Percentiles rank a stretch among this genome's conserved stretches.
phyloP scores from a whole-genome alignment of 2,888 invertebrate species.

The Agonum fuliginosum region DNA sequence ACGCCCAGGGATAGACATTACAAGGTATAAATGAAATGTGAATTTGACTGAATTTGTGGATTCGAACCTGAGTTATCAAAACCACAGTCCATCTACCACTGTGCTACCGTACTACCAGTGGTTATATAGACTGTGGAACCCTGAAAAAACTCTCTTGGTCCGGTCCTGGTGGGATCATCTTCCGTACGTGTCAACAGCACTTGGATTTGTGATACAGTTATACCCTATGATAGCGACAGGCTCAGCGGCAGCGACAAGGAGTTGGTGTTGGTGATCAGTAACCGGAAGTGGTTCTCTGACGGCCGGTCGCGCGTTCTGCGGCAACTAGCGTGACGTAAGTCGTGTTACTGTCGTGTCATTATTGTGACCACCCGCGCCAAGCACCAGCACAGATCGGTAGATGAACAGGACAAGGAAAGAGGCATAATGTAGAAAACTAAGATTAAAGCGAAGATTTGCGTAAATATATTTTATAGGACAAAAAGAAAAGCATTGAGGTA shows the following conservation, averaged over 20 bases:
- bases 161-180: constrained; percentile 24
- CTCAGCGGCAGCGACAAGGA: neutral
- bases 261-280: constrained; percentile 20
- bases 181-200: constrained; percentile 16
- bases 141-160: neutral
- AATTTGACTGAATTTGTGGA: too few species aligned
- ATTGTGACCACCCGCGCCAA: constrained; percentile 18
- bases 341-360: constrained; percentile 28
- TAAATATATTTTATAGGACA: too few species aligned
- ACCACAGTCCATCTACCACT: too few species aligned
- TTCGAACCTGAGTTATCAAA: too few species aligned
- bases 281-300: constrained; percentile 54
- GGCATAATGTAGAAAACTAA: too few species aligned
- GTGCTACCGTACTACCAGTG: too few species aligned
- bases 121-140: neutral
- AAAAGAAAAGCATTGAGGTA: too few species aligned
- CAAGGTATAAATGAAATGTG: too few species aligned
- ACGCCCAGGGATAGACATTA: too few species aligned
- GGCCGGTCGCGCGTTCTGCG: constrained; percentile 45
- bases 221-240: constrained; percentile 18
- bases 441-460: too few species aligned
- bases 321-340: constrained; percentile 37
- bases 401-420: too few species aligned
- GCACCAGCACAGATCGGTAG: neutral
- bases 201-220: constrained; percentile 29